Conservation (phyloP, 1,140 invertebrate genomes). For the Samia ricini region DNA sequence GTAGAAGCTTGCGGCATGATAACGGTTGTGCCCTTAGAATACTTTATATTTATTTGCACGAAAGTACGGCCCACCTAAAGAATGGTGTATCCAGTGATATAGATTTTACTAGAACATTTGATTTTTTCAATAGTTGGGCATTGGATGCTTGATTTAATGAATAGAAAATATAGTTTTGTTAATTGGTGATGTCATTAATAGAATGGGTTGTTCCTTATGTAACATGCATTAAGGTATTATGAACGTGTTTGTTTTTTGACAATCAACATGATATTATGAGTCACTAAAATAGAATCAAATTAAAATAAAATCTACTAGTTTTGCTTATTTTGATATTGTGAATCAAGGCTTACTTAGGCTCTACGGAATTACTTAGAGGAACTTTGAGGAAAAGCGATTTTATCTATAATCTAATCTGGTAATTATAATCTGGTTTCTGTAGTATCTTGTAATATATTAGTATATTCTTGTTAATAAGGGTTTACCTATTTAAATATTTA, state of each 20-base stretch:
- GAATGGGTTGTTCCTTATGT: not conserved
- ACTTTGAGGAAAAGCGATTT: too few relatives aligned
- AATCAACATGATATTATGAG: too few relatives aligned
- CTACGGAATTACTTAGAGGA: too few relatives aligned
- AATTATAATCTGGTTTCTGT: not conserved
- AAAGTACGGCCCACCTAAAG: not conserved
- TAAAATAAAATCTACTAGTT: too few relatives aligned
- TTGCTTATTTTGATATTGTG: too few relatives aligned
- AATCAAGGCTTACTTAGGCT: too few relatives aligned
- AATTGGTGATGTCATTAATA: not conserved
- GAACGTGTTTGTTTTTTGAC: too few relatives aligned
- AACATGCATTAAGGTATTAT: not conserved
- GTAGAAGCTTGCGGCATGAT: slow-evolving; percentile 70
- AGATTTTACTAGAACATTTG: not conserved
- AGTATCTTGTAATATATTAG: not conserved
- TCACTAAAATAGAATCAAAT: too few relatives aligned
- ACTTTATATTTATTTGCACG: slow-evolving; percentile 5
- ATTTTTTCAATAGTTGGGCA: not conserved
- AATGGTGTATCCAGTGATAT: not conserved
- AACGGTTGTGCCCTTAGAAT: slow-evolving; percentile 40
- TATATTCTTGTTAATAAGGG: too few relatives aligned
- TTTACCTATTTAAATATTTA: too few relatives aligned
- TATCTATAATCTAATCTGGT: not conserved
- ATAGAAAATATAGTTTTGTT: not conserved
- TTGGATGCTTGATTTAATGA: not conserved